phyloP scores from a whole-genome alignment of 1,140 invertebrate species.

The Drosophila miranda region DNA sequence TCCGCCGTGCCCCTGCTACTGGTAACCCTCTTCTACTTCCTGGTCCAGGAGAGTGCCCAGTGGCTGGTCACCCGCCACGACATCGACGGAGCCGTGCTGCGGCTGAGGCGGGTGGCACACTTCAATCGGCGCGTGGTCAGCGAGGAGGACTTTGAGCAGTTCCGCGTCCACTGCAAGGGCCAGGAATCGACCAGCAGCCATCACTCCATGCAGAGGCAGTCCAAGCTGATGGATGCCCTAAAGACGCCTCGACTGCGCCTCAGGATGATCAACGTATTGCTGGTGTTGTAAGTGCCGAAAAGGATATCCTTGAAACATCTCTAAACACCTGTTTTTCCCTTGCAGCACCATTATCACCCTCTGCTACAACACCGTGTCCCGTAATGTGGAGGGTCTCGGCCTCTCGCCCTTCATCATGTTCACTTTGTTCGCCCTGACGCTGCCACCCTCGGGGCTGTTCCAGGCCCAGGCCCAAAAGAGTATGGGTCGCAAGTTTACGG shows the following conservation, averaged over 20 bases:
- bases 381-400: conserved; percentile 84
- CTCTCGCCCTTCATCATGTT: conserved; percentile 84
- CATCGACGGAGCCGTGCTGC: conserved; percentile 83
- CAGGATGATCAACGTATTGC: conserved; percentile 33
- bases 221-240: conserved; percentile 47
- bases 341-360: conserved; percentile 84
- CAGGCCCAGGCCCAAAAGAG: conserved; percentile 83
- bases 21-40: conserved; percentile 82
- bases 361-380: conserved; percentile 85
- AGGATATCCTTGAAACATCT: not conserved
- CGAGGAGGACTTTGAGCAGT: conserved; percentile 78
- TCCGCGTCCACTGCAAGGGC: conserved; percentile 67
- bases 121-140: conserved; percentile 83
- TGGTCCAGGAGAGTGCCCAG: conserved; percentile 85
- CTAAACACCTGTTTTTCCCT: conserved; percentile 1
- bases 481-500: conserved; percentile 84
- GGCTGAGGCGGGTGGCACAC: conserved; percentile 83
- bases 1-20: conserved; percentile 83
- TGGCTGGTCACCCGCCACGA: conserved; percentile 85
- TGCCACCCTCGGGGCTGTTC: conserved; percentile 84
- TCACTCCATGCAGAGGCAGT: conserved; percentile 56
- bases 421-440: conserved; percentile 83
- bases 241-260: conserved; percentile 45
- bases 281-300: conserved; percentile 51
- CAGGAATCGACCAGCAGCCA: conserved; percentile 12